Base-by-base conservation (phyloP, 2,888 invertebrate genomes). In the Axea sp. region DNA sequence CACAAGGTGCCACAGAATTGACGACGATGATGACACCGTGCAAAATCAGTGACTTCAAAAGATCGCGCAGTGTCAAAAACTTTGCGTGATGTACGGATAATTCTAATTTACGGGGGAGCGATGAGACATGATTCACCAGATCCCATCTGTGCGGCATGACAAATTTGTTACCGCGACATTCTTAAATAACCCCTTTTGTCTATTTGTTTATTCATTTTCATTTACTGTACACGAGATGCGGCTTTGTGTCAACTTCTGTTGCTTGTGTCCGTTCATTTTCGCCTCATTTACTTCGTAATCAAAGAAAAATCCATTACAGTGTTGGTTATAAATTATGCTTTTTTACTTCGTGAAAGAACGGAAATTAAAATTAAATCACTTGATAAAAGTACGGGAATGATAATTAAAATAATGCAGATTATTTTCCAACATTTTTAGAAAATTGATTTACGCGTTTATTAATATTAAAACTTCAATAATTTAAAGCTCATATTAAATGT, bases 21-120 rank as follows among this genome's bases (percentile, higher is more conserved):
- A 72, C 64, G 69, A 69, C 68, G 43, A 60, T 43, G 68, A 68
- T 53, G 72, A 72, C 72, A 51, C 57, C 45, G 64, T 45, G 39
- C 15, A 65, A 55, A 64, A 72, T 72, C 65, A 37, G 59, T 11
- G 31, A 72, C 72, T 64, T 73, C 67, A 73, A 67, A 73, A 67
- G 67, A 49, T 28, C 28, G 9, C 39, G 26, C 37, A 8, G 57
- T 67, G 67, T 55, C 60, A 67, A 67, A 73, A 73, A 62, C 26
- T 12, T 15, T 26, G 14, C 47, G 2, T 62, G 49, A 73, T 55
- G 24, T 55, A 47, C 55, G 15, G 14, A 31, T 28, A 26, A 68
- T 64, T 45, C 45, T 51, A 30, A 64, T 37, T 11, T 43, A 47
- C 51, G 8, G 43, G 59, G 33, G 41, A 73, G 43, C 57, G 51